Evolutionary conservation across 2,888 invertebrate species (phyloP).

Genomic region (Lasioglossum morio): DNA sequence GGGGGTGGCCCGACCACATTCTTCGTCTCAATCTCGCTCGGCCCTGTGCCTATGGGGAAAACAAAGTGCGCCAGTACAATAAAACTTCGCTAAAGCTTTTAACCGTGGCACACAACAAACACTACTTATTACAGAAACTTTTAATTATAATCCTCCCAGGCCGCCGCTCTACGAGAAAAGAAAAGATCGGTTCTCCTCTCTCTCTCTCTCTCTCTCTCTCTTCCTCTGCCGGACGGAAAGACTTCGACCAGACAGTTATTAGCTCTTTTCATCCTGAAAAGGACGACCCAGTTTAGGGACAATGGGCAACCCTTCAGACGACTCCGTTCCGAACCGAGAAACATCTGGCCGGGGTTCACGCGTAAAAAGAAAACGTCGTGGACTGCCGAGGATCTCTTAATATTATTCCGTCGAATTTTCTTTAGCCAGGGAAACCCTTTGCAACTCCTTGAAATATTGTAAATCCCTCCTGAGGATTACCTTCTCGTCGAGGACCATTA

Average conservation of each 20-base stretch:
- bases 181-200: background rate
- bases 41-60: background rate
- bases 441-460: background rate
- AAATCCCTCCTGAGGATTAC: background rate
- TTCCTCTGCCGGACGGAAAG: background rate
- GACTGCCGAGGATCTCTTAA: background rate
- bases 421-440: background rate
- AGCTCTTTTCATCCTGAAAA: background rate
- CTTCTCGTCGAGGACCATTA: background rate
- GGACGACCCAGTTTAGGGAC: constrained; percentile 7
- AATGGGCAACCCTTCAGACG: background rate
- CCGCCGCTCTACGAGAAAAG: background rate
- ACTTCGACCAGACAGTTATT: constrained; percentile 8
- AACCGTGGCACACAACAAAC: background rate
- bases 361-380: background rate
- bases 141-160: background rate
- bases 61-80: constrained; percentile 1
- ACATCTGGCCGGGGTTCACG: constrained; percentile 1
- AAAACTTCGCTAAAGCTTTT: constrained; percentile 3
- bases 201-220: background rate
- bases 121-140: constrained; percentile 6
- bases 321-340: background rate
- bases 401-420: constrained; percentile 8
- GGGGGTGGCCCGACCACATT: background rate
- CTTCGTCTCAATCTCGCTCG: background rate